A percentile compares a stretch with the other conserved stretches of the same genome.
Conservation (phyloP, 2,888 invertebrate genomes). For the Ephialtes manifestator region DNA sequence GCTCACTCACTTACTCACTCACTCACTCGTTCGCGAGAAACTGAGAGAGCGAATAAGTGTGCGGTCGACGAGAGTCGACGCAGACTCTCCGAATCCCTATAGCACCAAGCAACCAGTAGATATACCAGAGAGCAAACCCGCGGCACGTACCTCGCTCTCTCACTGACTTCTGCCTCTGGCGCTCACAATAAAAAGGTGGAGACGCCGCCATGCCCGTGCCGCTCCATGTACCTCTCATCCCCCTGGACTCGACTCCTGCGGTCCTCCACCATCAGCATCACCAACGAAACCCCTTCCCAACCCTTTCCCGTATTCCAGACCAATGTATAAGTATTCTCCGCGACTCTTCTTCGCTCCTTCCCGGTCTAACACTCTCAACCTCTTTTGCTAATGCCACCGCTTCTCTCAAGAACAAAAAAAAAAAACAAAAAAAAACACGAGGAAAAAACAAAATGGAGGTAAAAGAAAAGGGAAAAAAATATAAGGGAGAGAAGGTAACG, state of each 20-base stretch:
- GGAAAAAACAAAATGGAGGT: background rate
- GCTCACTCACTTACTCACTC: constrained; percentile 16
- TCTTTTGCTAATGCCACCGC: constrained; percentile 29
- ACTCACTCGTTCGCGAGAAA: constrained; percentile 49
- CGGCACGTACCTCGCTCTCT: constrained; percentile 67
- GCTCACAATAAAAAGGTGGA: constrained; percentile 85
- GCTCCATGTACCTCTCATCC: constrained; percentile 69
- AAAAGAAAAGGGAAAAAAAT: background rate
- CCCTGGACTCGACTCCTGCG: constrained; percentile 54
- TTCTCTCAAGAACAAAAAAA: constrained; percentile 60
- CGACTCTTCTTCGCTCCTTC: constrained; percentile 27
- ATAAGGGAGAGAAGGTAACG: constrained; percentile 26
- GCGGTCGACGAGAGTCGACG: constrained; percentile 65
- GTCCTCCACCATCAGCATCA: constrained; percentile 36
- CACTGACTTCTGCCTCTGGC: constrained; percentile 82
- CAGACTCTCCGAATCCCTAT: constrained; percentile 60
- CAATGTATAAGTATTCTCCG: constrained; percentile 28
- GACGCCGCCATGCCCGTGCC: constrained; percentile 82
- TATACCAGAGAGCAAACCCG: constrained; percentile 66
- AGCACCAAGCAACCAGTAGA: constrained; percentile 33
- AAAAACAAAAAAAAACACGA: constrained; percentile 17
- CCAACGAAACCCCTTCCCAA: constrained; percentile 47
- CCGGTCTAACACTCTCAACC: constrained; percentile 4
- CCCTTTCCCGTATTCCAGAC: constrained; percentile 42
- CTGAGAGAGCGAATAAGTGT: constrained; percentile 81